Conservation (phyloP, 2,797 vertebrate genomes). For the Epinephelus malabaricus region DNA sequence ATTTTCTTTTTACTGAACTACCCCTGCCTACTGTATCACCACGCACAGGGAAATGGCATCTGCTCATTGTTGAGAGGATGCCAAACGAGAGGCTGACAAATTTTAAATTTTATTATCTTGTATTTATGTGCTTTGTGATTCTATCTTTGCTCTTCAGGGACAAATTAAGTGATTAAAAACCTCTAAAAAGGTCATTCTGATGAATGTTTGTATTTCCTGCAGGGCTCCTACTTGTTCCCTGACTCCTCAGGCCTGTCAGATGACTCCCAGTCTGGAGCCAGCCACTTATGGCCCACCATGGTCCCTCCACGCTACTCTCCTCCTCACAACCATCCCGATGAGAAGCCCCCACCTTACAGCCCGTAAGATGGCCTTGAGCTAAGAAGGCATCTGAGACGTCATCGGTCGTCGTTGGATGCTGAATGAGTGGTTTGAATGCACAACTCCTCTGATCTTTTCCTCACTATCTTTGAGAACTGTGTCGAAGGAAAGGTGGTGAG, state of each 20-base stretch:
- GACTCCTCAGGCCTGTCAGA: constrained; percentile 93
- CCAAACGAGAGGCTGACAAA: too few relatives aligned
- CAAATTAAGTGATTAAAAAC: background rate
- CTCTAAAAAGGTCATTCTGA: background rate
- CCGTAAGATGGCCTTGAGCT: constrained; percentile 81
- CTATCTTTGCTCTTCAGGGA: too few relatives aligned
- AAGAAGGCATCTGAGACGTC: constrained; percentile 12
- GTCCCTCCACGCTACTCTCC: constrained; percentile 96
- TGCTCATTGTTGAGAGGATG: too few relatives aligned
- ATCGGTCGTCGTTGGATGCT: constrained; percentile 31
- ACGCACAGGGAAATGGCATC: too few relatives aligned
- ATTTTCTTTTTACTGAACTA: too few relatives aligned
- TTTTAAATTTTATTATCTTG: too few relatives aligned
- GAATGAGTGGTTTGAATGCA: constrained; percentile 37
- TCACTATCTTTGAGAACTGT: constrained; percentile 30
- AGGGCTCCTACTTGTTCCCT: constrained; percentile 93
- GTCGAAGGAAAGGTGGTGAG: constrained; percentile 15
- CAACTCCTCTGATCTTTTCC: constrained; percentile 47
- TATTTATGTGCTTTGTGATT: too few relatives aligned
- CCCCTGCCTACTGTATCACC: too few relatives aligned
- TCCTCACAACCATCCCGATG: constrained; percentile 95
- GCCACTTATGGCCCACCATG: constrained; percentile 95
- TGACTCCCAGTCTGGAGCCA: constrained; percentile 94
- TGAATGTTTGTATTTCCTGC: background rate
- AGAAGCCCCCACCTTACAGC: constrained; percentile 98